Conservation (phyloP, 1,140 invertebrate genomes). For the Dinoponera quadriceps region DNA sequence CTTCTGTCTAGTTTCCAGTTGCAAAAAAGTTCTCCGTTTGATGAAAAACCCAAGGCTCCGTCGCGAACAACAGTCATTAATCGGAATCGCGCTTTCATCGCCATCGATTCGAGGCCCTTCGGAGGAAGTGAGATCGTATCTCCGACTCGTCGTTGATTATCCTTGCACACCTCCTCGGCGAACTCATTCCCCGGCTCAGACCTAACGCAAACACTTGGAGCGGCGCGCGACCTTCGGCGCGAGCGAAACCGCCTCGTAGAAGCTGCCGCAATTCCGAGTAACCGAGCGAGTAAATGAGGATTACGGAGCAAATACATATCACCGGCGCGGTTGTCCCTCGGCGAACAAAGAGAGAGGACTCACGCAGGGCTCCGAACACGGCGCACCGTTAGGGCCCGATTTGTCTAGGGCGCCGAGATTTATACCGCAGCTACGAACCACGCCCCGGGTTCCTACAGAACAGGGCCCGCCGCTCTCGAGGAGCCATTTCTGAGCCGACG, state of each 20-base stretch:
- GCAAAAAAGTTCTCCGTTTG: background rate
- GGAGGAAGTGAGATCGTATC: constrained; percentile 35
- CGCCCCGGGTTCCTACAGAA: constrained; percentile 51
- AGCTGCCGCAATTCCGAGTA: constrained; percentile 18
- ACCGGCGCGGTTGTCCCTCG: constrained; percentile 46
- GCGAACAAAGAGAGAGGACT: constrained; percentile 65
- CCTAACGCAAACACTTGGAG: constrained; percentile 27
- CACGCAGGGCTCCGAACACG: constrained; percentile 26
- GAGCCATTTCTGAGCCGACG: constrained; percentile 25
- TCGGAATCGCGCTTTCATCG: constrained; percentile 31
- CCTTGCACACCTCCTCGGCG: constrained; percentile 7
- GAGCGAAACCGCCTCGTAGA: constrained; percentile 18
- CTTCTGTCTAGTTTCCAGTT: background rate
- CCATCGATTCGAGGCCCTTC: constrained; percentile 17
- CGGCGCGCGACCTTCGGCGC: constrained; percentile 5
- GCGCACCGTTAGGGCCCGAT: constrained; percentile 69
- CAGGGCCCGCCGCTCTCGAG: constrained; percentile 52
- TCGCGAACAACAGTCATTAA: background rate
- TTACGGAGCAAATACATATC: constrained; percentile 19
- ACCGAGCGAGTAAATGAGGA: constrained; percentile 31
- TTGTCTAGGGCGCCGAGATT: constrained; percentile 73
- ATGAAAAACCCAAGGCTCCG: background rate
- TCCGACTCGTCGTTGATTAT: constrained; percentile 19
- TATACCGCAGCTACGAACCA: constrained; percentile 61
- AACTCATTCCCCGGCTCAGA: constrained; percentile 20